Conservation (phyloP, 2,888 invertebrate species). For the Acrobasis suavella region DNA sequence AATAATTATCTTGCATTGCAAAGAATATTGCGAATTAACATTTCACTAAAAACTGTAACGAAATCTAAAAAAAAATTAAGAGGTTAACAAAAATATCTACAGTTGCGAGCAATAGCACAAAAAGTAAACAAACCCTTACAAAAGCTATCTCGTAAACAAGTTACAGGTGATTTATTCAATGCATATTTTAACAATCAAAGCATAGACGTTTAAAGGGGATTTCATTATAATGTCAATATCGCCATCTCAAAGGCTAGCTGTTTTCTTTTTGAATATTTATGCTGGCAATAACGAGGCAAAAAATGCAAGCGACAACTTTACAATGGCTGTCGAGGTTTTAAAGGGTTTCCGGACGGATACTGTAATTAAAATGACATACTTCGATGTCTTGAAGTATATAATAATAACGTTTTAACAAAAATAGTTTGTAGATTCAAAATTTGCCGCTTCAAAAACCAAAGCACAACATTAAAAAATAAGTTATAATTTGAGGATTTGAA, state of each 20-base stretch:
- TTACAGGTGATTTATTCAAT: slow-evolving; percentile 47
- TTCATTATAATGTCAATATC: slow-evolving; percentile 65
- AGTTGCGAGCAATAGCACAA: not conserved
- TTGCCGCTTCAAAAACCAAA: too few relatives aligned
- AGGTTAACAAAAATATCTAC: too few relatives aligned
- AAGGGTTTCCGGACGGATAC: slow-evolving; percentile 40
- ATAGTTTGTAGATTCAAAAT: too few relatives aligned
- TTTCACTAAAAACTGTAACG: too few relatives aligned
- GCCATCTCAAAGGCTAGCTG: slow-evolving; percentile 53
- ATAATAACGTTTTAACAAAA: not conserved
- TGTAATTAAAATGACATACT: slow-evolving; percentile 46
- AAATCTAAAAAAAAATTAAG: too few relatives aligned
- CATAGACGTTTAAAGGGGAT: slow-evolving; percentile 52
- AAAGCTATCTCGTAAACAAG: not conserved
- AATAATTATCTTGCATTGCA: too few relatives aligned
- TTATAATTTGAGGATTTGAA: too few relatives aligned
- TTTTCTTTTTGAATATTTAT: slow-evolving; percentile 67
- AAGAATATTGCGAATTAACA: too few relatives aligned
- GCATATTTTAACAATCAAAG: slow-evolving; percentile 59
- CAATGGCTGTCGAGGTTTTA: slow-evolving; percentile 50
- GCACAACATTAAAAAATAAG: too few relatives aligned
- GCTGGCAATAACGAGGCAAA: slow-evolving; percentile 53
- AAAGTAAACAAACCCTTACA: slow-evolving; percentile 24
- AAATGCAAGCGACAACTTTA: slow-evolving; percentile 50
- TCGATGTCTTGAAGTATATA: slow-evolving; percentile 34